phyloP scores from a whole-genome alignment of 2,888 invertebrate species.

The Ischnura elegans region DNA sequence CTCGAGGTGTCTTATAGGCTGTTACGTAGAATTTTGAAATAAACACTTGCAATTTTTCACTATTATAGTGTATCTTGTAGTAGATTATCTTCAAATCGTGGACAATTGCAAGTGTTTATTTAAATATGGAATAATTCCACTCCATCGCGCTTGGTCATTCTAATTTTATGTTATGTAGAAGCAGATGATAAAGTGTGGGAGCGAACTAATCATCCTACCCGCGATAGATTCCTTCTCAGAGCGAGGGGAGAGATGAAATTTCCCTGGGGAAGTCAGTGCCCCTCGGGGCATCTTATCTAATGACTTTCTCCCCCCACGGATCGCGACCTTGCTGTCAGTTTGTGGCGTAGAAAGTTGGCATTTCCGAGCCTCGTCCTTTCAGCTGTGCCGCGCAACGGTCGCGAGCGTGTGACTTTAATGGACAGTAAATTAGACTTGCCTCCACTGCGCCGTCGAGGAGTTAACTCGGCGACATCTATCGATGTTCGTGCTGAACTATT shows the following conservation, averaged over 20 bases:
- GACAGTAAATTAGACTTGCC: no score
- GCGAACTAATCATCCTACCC: background rate
- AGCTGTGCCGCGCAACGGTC: background rate
- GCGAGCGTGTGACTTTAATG: background rate
- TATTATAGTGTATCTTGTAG: no score
- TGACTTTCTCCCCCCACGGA: background rate
- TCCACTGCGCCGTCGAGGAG: no score
- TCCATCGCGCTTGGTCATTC: no score
- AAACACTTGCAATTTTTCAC: no score
- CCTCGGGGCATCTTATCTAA: background rate
- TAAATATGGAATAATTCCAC: no score
- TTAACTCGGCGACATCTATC: background rate
- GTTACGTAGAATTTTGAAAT: no score
- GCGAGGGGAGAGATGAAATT: background rate
- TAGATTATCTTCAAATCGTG: no score
- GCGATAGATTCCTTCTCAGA: background rate
- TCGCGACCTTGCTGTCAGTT: background rate
- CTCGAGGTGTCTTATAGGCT: no score
- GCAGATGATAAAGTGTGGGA: background rate
- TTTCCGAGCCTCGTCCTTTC: background rate
- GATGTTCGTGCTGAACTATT: background rate
- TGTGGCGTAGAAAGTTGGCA: background rate
- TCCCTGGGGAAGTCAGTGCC: slow-evolving; percentile 7
- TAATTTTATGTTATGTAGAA: no score
- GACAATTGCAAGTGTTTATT: no score